phyloP scores from a whole-genome alignment of 2,113 vertebrate genomes.

The Bufo bufo region DNA sequence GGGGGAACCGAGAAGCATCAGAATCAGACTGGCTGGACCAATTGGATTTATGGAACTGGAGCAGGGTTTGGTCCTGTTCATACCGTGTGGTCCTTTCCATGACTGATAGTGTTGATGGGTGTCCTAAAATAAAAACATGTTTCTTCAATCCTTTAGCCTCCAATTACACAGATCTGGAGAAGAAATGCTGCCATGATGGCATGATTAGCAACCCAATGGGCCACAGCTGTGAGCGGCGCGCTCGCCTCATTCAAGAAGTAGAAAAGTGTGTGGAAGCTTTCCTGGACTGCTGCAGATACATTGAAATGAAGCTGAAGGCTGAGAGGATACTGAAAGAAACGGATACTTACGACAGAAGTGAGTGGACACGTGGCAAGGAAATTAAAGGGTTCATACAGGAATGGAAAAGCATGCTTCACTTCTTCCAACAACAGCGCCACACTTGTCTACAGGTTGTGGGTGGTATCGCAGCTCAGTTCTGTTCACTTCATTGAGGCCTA shows the following conservation, averaged over 20 bases:
- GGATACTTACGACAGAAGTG: not conserved
- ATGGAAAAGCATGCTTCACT: too few relatives aligned
- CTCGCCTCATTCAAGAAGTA: constrained; percentile 74
- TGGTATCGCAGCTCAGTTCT: too few relatives aligned
- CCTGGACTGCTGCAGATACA: constrained; percentile 79
- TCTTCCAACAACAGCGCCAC: not conserved
- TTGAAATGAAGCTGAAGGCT: constrained; percentile 17
- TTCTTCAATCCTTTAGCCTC: constrained; percentile 65
- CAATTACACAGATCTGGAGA: constrained; percentile 68
- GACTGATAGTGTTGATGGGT: too few relatives aligned
- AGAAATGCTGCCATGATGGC: constrained; percentile 82
- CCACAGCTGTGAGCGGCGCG: constrained; percentile 75
- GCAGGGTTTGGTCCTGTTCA: too few relatives aligned
- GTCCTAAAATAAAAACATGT: not conserved
- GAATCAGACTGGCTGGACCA: too few relatives aligned
- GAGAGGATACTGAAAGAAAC: not conserved
- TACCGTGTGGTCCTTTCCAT: too few relatives aligned
- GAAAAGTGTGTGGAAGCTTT: constrained; percentile 77
- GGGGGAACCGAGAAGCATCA: too few relatives aligned
- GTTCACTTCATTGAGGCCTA: too few relatives aligned
- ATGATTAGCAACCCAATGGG: constrained; percentile 83
- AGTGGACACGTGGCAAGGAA: constrained; percentile 63
- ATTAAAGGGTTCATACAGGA: not conserved
- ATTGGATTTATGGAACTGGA: too few relatives aligned
- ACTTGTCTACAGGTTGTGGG: not conserved